Evolutionary conservation across 2,797 vertebrate species (phyloP).

Genomic region (Scleropages formosus): DNA sequence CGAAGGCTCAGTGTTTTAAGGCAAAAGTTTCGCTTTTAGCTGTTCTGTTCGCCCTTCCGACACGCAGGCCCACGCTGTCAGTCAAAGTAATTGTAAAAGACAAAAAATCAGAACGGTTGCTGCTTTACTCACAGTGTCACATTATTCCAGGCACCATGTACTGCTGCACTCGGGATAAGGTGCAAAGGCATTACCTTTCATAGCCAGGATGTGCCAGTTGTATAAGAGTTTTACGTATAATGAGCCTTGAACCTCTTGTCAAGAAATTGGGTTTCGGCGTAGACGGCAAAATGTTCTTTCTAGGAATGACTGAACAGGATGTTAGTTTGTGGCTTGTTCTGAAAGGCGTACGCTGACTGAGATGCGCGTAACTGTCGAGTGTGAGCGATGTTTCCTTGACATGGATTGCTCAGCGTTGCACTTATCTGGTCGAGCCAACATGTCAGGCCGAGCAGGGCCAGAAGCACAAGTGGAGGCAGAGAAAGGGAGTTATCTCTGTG

Average conservation of each 20-base stretch:
- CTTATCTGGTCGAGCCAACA: constrained; percentile 26
- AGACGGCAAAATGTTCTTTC: background rate
- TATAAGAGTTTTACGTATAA: constrained; percentile 1
- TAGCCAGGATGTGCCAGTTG: background rate
- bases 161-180: background rate
- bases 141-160: background rate
- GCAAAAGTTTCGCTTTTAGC: background rate
- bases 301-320: background rate
- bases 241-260: background rate
- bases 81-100: background rate
- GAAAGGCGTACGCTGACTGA: background rate
- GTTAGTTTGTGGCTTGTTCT: background rate
- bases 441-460: constrained; percentile 5
- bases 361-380: background rate
- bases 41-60: background rate
- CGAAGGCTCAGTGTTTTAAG: background rate
- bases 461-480: background rate
- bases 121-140: background rate
- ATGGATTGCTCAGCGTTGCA: background rate
- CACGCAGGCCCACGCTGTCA: background rate
- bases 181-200: background rate
- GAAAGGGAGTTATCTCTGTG: background rate
- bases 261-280: background rate
- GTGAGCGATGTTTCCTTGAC: background rate
- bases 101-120: background rate